A percentile compares a stretch with the other conserved stretches of the same genome.
phyloP scores from a whole-genome alignment of 2,113 vertebrate species.

The Trogon melanurus region DNA sequence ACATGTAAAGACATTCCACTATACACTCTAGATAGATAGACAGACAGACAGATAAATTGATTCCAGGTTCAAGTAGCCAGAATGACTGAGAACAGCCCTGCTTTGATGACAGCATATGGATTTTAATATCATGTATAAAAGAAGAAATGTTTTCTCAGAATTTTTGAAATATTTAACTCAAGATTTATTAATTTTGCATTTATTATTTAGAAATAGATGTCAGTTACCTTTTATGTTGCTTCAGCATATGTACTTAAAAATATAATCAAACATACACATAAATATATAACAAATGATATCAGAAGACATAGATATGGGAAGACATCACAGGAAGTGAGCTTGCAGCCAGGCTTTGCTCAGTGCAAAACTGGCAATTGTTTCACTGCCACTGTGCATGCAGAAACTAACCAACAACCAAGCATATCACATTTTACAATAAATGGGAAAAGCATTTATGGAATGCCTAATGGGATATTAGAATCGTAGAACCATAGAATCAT shows the following conservation, averaged over 20 bases:
- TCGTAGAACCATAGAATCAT: background rate
- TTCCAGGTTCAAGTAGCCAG: background rate
- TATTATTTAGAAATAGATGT: background rate
- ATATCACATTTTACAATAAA: background rate
- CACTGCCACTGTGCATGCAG: background rate
- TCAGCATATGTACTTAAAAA: background rate
- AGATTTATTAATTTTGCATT: background rate
- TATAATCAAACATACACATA: background rate
- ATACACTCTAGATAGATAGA: background rate
- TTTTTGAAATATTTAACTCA: background rate
- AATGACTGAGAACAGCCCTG: background rate
- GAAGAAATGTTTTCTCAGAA: background rate
- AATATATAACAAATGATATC: background rate
- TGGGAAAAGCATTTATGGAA: background rate
- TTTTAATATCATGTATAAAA: background rate
- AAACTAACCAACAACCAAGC: background rate
- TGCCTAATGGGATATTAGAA: background rate
- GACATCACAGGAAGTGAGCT: background rate
- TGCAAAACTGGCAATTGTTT: background rate
- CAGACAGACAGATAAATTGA: background rate
- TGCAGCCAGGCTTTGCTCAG: background rate
- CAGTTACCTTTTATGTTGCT: background rate
- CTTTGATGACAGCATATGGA: background rate
- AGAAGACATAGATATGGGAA: background rate
- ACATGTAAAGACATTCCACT: background rate